Evolutionary conservation across 30 jellyfish, hydroid and myxozoan species (phyloP), one percentile per base, ranked within the genome.

Genomic region (Nemopilema nomurai): DNA sequence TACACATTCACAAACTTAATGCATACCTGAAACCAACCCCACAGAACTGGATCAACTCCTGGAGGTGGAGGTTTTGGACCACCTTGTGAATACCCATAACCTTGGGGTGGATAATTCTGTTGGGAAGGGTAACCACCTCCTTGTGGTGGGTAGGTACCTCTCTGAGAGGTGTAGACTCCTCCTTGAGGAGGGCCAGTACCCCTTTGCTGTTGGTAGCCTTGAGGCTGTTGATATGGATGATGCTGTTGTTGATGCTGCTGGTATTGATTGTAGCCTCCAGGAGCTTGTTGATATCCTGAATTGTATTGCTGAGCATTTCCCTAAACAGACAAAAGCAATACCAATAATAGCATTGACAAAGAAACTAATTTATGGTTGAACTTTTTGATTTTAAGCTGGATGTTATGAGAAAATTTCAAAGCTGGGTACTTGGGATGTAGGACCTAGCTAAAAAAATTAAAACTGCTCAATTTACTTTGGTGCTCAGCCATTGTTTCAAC

Each of bases 1-100:
- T n/a, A n/a, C n/a, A n/a, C n/a, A n/a, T n/a, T n/a, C n/a, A n/a
- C n/a, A n/a, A n/a, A n/a, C n/a, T n/a, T n/a, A n/a, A n/a, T n/a
- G n/a, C n/a, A n/a, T 64, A 94, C 99, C 96, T 89, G 97, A 84
- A 94, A 94, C 99, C 99, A 94, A n/a, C 97, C 97, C 99, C 99
- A 94, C 0, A 94, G 92, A 16, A 89, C 96, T 24, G 97, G 95
- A 66, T 94, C 99, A 53, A 94, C 81, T 22, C 99, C 99, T 8
- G 90, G 93, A 8, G 99, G 99, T 23, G 97, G 96, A 31, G 89
- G 90, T 25, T 69, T 69, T 64, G 89, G 92, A 20, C 72, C 62
- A 57, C 64, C 62, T 62, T 64, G 88, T 62, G 28, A 89, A 18
- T 66, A 72, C 22, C 78, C 74, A 74, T 81, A 72, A 4, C 85